These are phyloP conservation scores for Hydropsyche betteni DNA, from an alignment of 2,888 invertebrate species.

Conservation along the genomic window DNA sequence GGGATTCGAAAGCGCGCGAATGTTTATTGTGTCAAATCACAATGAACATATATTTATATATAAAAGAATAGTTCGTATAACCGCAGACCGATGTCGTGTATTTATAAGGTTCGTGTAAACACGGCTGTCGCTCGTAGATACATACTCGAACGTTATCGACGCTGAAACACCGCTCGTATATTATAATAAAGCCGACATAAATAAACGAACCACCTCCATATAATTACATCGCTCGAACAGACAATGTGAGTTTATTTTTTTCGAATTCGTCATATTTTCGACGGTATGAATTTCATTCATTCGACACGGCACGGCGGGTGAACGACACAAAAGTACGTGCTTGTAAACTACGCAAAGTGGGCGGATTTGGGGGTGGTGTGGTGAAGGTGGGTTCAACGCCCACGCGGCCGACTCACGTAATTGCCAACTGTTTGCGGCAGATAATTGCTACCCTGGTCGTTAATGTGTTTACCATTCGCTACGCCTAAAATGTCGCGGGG, in stretches of 20 bases:
- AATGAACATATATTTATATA: too few relatives aligned
- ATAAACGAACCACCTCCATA: too few relatives aligned
- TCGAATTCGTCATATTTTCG: background rate
- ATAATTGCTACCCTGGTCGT: slow-evolving; percentile 40
- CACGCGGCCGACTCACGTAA: slow-evolving; percentile 18
- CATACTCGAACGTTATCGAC: too few relatives aligned
- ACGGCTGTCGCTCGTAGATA: too few relatives aligned
- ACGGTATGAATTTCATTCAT: slow-evolving; percentile 16
- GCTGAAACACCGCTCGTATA: too few relatives aligned
- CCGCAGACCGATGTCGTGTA: too few relatives aligned
- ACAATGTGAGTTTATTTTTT: background rate
- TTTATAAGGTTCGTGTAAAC: too few relatives aligned
- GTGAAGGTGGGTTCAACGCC: slow-evolving; percentile 20
- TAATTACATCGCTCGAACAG: background rate
- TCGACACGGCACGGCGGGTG: background rate
- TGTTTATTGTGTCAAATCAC: too few relatives aligned
- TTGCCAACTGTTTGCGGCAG: slow-evolving; percentile 42
- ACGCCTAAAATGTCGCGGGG: slow-evolving; percentile 33
- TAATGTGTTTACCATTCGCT: slow-evolving; percentile 40
- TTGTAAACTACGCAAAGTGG: background rate
- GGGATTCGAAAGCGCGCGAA: too few relatives aligned
- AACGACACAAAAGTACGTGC: background rate
- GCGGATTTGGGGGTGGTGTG: background rate
- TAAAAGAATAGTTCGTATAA: too few relatives aligned
- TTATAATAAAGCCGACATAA: too few relatives aligned